These are phyloP conservation scores for Drosophila nikananu DNA, from an alignment of 1,140 invertebrate species.

Conservation along the genomic window DNA sequence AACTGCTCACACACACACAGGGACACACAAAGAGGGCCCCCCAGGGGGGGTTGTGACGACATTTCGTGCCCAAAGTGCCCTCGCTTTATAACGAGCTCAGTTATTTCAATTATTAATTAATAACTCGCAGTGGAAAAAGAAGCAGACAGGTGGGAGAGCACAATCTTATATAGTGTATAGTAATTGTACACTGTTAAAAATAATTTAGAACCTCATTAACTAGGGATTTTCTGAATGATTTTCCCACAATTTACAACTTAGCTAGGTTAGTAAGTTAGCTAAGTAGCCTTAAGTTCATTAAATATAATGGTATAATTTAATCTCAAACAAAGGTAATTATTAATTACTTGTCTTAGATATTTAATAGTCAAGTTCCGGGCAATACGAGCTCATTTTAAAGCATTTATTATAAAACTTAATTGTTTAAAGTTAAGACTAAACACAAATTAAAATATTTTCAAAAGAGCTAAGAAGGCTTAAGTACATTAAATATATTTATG, in stretches of 20 bases:
- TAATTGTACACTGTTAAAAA: neutral
- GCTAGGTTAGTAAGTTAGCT: too few relatives aligned
- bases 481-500: too few relatives aligned
- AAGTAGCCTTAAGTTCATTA: neutral
- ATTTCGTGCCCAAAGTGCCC: constrained; percentile 48
- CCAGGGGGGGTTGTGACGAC: constrained; percentile 3
- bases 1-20: constrained; percentile 32
- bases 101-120: constrained; percentile 81
- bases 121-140: constrained; percentile 57
- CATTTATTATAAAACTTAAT: too few relatives aligned
- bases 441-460: too few relatives aligned
- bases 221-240: neutral
- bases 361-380: too few relatives aligned
- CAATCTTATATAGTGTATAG: neutral
- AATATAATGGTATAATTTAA: too few relatives aligned
- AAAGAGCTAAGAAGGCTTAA: too few relatives aligned
- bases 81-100: constrained; percentile 56
- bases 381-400: too few relatives aligned
- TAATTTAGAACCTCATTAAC: neutral
- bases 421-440: too few relatives aligned
- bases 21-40: constrained; percentile 4
- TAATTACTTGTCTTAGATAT: too few relatives aligned
- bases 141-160: constrained; percentile 20
- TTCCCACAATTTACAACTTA: neutral
- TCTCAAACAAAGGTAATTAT: too few relatives aligned